Base-by-base conservation (phyloP, 2,888 invertebrate genomes). In the Ectropis crepuscularia region DNA sequence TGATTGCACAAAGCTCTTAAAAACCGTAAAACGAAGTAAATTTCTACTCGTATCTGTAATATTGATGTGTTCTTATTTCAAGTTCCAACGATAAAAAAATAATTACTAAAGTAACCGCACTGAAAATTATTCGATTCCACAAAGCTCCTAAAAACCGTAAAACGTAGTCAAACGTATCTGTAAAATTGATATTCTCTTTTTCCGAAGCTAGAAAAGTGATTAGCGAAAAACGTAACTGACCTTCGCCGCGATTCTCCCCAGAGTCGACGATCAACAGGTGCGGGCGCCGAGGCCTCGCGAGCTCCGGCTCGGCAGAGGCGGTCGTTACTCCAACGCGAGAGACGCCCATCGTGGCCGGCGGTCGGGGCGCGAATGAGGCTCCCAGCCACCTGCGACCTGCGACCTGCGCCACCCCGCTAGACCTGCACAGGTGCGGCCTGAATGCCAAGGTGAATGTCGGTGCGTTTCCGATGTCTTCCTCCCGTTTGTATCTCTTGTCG, bases 191-290 rank as follows among this genome's bases (percentile, higher is more conserved):
- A 28, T 28, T 28, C 0, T 47, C 7, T 38, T 55, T 47, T n/a
- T 6, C 45, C 16, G 12, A 60, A 28, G 28, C 37, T 12, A 12
- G 6, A 37, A 54, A 60, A 28, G 7, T 37, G 36, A 47, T 16
- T 47, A 41, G 8, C 41, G 10, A 8, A 16, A 16, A 16, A 47
- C n/a, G 37, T 11, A 51, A 80, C 79, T 87, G 77, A 92, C 92
- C 92, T 90, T 90, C 88, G 47, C 81, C 79, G 76, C 86, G 85
- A 70, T 86, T 78, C 79, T 90, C 88, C 74, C 89, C 84, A 75
- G 90, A 87, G 87, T 90, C 92, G 73, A 92, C 86, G 74, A 92
- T 91, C 90, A 92, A 90, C 91, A 92, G 89, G 92, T 92, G 89
- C 71, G 89, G 89, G 63, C 85, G 89, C 64, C 85, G 83, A 71